Evolutionary conservation across 2,888 invertebrate species (phyloP), one percentile per base, ranked within the genome.

Genomic region (Zeuzera pyrina): DNA sequence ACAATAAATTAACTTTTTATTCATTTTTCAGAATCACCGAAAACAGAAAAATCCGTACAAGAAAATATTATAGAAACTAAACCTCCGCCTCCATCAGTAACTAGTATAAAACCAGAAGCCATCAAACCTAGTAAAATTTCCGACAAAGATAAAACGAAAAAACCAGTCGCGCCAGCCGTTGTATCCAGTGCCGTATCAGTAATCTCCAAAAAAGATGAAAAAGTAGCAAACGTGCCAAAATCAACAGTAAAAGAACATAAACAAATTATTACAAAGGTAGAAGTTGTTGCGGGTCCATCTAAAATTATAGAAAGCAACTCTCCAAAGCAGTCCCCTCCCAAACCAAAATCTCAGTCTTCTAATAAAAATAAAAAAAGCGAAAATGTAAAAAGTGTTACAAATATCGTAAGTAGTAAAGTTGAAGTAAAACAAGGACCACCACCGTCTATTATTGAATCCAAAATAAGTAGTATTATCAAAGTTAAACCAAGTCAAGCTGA

Each of bases 381-480:
- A 43, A 40, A 42, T 12, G 40, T 77, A 3, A 77, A 81, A 50
- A 73, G 72, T 43, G 61, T 74, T 5, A 71, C 76, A 2, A 77
- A 65, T 39, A 39, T 78, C 23, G 66, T 83, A 1, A 78, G 77
- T 35, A 83, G 79, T 42, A 84, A 84, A 59, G 73, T 83, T 21
- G 84, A 84, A 66, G 64, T 85, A 15, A 84, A 84, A 47, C 76
- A 84, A 57, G 74, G 62, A 12, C 56, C 71, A 15, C 53, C 70
- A 12, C 58, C 60, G 3, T 58, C 71, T 3, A 48, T 67, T 14
- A 47, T 68, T n/a, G 65, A 54, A 40, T 60, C 76, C 2, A 78
- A 86, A 46, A 49, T 87, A 24, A 86, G 86, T 15, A 87, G 87
- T 43, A 65, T 87, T 28, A 78, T 88, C 23, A 86, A 89, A 66